These are phyloP conservation scores for Siphamia tubifer DNA, from an alignment of 2,113 vertebrate genomes.

Conservation along the genomic window DNA sequence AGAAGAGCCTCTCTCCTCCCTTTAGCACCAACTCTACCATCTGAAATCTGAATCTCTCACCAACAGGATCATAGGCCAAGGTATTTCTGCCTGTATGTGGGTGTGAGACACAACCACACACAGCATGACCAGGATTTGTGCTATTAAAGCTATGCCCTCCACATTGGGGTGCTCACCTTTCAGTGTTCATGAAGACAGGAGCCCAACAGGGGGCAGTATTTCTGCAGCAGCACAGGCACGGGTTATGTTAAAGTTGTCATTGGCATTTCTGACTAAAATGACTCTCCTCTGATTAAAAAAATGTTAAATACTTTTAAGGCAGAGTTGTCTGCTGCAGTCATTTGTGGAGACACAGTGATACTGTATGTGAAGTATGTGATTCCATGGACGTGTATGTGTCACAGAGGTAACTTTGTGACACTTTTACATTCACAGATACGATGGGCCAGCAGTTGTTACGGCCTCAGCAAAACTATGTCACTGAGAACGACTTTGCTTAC, in stretches of 20 bases:
- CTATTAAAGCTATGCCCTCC: slow-evolving; percentile 43
- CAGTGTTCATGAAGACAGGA: neutral
- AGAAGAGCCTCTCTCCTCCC: slow-evolving; percentile 68
- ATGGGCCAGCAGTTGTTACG: slow-evolving; percentile 19
- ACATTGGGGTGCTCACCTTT: slow-evolving; percentile 47
- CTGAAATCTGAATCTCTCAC: slow-evolving; percentile 68
- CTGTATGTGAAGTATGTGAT: neutral
- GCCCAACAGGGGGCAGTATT: slow-evolving; percentile 73
- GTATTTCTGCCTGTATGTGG: slow-evolving; percentile 57
- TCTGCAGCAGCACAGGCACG: slow-evolving; percentile 9
- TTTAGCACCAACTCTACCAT: slow-evolving; percentile 59
- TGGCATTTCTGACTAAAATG: neutral
- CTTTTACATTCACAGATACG: slow-evolving; percentile 21
- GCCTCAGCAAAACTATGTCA: slow-evolving; percentile 25
- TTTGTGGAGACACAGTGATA: neutral
- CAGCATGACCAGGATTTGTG: slow-evolving; percentile 57
- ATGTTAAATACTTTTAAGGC: neutral
- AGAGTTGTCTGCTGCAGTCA: neutral
- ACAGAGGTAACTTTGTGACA: slow-evolving; percentile 4
- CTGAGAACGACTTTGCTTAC: slow-evolving; percentile 40
- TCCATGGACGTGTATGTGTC: neutral
- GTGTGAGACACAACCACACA: slow-evolving; percentile 35
- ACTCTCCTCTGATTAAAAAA: neutral
- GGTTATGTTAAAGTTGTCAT: neutral
- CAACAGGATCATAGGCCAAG: slow-evolving; percentile 62